These are phyloP conservation scores for Nomada goodeniana DNA, from an alignment of 2,888 invertebrate genomes.

Conservation along the genomic window DNA sequence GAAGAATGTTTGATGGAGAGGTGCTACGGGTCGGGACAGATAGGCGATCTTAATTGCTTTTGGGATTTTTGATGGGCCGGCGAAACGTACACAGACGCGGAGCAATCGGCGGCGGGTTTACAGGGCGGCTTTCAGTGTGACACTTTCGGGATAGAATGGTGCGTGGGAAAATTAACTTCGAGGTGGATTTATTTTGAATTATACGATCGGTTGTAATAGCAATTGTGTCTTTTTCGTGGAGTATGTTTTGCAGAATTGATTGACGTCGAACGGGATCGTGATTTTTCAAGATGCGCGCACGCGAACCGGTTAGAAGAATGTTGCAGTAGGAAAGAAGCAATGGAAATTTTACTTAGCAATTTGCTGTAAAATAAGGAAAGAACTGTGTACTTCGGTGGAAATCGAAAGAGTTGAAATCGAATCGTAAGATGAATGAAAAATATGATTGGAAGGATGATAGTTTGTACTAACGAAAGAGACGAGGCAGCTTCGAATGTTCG, in stretches of 20 bases:
- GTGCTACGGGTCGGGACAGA: no score
- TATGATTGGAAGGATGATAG: neutral
- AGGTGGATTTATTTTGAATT: no score
- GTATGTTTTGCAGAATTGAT: no score
- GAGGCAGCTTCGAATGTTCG: neutral
- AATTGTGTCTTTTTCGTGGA: no score
- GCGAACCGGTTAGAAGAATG: neutral
- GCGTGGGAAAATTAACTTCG: no score
- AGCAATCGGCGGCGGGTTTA: no score
- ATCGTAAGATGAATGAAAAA: neutral
- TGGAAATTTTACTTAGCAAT: neutral
- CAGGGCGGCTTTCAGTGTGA: no score
- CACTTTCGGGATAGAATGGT: no score
- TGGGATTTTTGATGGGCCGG: neutral
- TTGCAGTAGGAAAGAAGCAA: neutral
- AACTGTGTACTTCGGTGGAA: neutral
- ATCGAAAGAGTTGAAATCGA: neutral
- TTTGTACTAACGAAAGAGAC: neutral
- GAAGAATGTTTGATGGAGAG: neutral
- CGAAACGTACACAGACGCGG: no score
- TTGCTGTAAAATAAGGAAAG: neutral
- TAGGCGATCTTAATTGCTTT: neutral
- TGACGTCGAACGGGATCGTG: no score
- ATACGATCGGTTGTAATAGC: no score
- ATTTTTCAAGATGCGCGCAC: neutral